Evolutionary conservation across 2,113 vertebrate genomes (phyloP).

Genomic region (Melanerpes aurifrons): DNA sequence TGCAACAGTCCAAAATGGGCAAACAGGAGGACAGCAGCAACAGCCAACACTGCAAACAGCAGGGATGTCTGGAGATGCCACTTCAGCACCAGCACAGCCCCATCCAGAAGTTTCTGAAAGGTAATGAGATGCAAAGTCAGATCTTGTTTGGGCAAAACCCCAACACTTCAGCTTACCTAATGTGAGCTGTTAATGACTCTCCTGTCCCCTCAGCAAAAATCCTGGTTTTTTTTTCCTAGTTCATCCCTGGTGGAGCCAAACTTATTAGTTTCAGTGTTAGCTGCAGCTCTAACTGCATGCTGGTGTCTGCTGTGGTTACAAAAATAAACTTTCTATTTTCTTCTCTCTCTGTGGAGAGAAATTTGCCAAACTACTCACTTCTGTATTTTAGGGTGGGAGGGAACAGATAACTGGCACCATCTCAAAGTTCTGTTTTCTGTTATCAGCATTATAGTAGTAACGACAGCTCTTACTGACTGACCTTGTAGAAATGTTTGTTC

Average conservation of each 20-base stretch:
- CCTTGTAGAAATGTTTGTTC: not conserved
- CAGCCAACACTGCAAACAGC: constrained; percentile 76
- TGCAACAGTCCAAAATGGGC: constrained; percentile 81
- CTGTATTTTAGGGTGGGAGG: not conserved
- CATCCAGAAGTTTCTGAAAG: constrained; percentile 93
- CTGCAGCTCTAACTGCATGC: not conserved
- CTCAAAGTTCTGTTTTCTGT: not conserved
- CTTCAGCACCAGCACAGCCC: constrained; percentile 80
- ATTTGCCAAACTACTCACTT: not conserved
- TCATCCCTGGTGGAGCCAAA: not conserved
- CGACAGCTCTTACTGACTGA: not conserved
- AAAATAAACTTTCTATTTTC: not conserved
- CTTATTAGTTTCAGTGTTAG: not conserved
- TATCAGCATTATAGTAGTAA: not conserved
- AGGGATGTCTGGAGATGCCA: constrained; percentile 81
- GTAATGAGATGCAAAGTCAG: constrained; percentile 60
- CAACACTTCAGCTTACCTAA: not conserved
- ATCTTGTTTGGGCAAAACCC: not conserved
- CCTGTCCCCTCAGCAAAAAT: fast-evolving
- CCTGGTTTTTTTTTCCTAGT: not conserved
- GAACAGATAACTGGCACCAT: not conserved
- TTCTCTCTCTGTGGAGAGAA: not conserved
- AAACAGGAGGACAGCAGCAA: constrained; percentile 84
- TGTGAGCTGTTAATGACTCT: fast-evolving
- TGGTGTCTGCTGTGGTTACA: not conserved